Evolutionary conservation across 1,140 invertebrate genomes (phyloP).

Genomic region (Metopolophium dirhodum): DNA sequence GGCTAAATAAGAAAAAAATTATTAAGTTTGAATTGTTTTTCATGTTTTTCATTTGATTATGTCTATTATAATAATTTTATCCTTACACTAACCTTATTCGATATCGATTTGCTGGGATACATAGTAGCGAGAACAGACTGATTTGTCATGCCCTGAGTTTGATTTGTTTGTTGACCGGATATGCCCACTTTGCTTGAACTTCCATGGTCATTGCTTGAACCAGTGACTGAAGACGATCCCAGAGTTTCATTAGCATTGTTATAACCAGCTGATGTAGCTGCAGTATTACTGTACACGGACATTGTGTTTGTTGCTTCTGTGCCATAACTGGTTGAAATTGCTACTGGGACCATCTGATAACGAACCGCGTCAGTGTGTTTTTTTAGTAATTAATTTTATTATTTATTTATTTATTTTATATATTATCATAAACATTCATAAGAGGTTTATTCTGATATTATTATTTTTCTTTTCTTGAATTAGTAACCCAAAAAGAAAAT

Average conservation of each 20-base stretch:
- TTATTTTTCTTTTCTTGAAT: conserved; percentile 37
- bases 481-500: conserved; percentile 44
- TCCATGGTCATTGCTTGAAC: conserved; percentile 46
- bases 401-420: conserved; percentile 51
- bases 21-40: background rate
- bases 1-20: conserved; percentile 27
- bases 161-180: conserved; percentile 34
- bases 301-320: conserved; percentile 41
- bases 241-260: conserved; percentile 44
- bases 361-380: conserved; percentile 53
- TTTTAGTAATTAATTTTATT: conserved; percentile 54
- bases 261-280: conserved; percentile 29
- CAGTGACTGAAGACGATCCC: conserved; percentile 47
- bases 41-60: background rate
- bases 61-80: background rate
- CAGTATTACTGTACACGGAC: conserved; percentile 45
- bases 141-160: conserved; percentile 37
- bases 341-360: conserved; percentile 55
- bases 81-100: conserved; percentile 34
- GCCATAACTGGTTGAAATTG: conserved; percentile 33
- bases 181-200: conserved; percentile 52
- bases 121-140: conserved; percentile 47
- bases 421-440: conserved; percentile 41
- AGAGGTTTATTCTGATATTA: conserved; percentile 33
- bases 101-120: conserved; percentile 36